A percentile compares a stretch with the other conserved stretches of the same genome.
Conservation (phyloP, 2,797 vertebrate species). For the Corythornis leucogaster region DNA sequence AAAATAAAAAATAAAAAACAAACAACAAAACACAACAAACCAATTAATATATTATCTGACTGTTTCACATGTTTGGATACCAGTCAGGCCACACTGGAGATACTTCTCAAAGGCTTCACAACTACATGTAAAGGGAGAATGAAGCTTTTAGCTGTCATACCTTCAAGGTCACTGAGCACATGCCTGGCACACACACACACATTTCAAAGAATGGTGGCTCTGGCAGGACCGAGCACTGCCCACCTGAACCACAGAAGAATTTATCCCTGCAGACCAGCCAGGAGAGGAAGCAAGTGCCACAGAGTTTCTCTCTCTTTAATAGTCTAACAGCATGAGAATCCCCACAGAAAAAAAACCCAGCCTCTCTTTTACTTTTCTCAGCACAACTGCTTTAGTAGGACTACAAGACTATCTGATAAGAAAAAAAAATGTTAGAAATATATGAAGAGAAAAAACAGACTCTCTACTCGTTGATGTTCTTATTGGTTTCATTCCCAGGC, state of each 20-base stretch:
- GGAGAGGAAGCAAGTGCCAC: neutral
- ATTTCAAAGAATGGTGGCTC: neutral
- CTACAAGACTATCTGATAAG: neutral
- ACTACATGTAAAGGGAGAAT: neutral
- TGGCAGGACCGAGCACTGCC: neutral
- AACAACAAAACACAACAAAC: neutral
- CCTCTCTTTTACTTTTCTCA: neutral
- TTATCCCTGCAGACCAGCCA: neutral
- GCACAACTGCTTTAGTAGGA: neutral
- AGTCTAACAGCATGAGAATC: neutral
- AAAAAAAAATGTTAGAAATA: neutral
- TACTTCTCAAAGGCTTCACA: neutral
- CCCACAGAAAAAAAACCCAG: neutral
- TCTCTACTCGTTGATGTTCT: accelerated
- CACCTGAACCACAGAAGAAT: neutral
- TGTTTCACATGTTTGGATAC: neutral
- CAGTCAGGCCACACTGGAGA: neutral
- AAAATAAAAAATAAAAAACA: neutral
- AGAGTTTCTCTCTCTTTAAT: neutral
- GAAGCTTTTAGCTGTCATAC: neutral
- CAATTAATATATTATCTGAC: neutral
- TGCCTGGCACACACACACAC: accelerated
- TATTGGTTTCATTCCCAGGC: neutral
- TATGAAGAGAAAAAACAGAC: accelerated
- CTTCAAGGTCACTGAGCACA: neutral